Base-by-base conservation (phyloP, 1,140 invertebrate genomes). In the Rhyzopertha dominica region DNA sequence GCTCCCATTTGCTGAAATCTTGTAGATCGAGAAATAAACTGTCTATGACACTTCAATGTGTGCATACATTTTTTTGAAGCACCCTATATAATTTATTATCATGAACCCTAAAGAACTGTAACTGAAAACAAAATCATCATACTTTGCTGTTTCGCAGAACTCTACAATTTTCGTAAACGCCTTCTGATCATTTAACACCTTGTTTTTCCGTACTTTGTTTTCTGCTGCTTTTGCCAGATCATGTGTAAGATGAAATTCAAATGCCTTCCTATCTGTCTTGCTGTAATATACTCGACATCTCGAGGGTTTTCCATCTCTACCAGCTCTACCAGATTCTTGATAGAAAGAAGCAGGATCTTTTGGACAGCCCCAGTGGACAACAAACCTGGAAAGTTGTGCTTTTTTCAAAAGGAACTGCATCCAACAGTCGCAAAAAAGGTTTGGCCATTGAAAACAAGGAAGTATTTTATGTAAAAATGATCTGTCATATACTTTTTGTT, bases 251-350 rank as follows among this genome's bases (percentile, higher is more conserved):
- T 93, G 73, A 63, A 87, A 95, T 19, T 81, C 77, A n/a, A 93
- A 78, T 1, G 85, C 79, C 56, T 85, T 81, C 20, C 83, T 75
- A 63, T 93, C 87, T 30, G 76, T 71, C 41, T 77, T 74, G n/a
- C 82, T 84, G 64, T 93, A 98, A 61, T 90, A 94, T n/a, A 98
- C 73, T 37, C 96, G 82, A 67, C 96, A 99, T 58, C 80, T 78
- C 1, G 95, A 86, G n/a, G 74, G 75, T 41, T 83, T 74, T 8
- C 88, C 89, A 70, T 94, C 90, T 47, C 90, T 75, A 2, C 91
- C 91, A 30, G 90, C 89, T 66, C 91, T 74, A 23, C 91, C 91
- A 28, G 90, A 89, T 73, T 95, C 91, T 72, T 94, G 90, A 65
- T 93, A 93, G 65, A 90, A 93, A 16, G 82, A 80, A 1, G 83